These are phyloP conservation scores for Ciconia stormi DNA, from an alignment of 2,113 vertebrate genomes.

Conservation along the genomic window DNA sequence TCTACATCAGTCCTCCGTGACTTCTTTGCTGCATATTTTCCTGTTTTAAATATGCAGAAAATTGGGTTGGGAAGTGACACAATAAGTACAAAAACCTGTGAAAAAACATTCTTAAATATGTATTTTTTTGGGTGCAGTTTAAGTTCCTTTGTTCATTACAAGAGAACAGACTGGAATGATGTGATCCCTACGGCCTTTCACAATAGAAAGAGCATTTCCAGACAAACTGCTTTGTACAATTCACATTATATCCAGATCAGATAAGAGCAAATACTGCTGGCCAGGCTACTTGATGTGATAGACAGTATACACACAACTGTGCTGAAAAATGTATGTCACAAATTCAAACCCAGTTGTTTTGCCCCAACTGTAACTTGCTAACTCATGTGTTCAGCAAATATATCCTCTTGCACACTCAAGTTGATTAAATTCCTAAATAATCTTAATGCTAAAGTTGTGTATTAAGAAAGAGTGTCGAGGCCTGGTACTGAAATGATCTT, in stretches of 20 bases:
- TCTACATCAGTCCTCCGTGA: constrained; percentile 97
- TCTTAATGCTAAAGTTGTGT: neutral
- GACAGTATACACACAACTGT: neutral
- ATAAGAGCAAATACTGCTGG: constrained; percentile 28
- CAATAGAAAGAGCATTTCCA: constrained; percentile 30
- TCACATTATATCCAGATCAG: constrained; percentile 13
- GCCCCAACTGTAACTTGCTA: neutral
- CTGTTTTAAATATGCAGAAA: constrained; percentile 67
- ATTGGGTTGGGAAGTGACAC: neutral
- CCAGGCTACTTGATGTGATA: neutral
- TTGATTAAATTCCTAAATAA: neutral
- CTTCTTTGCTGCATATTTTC: constrained; percentile 95
- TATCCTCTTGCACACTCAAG: neutral
- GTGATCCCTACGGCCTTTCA: neutral
- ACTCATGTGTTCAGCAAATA: neutral
- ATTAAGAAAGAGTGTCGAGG: neutral
- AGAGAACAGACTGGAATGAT: constrained; percentile 19
- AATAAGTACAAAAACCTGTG: neutral
- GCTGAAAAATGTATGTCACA: neutral
- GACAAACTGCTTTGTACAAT: constrained; percentile 9
- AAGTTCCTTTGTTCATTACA: neutral
- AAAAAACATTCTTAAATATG: neutral
- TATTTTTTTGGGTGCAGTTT: neutral
- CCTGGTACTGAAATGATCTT: neutral
- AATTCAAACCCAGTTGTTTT: neutral